Base-by-base conservation (phyloP, 2,113 vertebrate genomes). In the Toxotes chatareus region DNA sequence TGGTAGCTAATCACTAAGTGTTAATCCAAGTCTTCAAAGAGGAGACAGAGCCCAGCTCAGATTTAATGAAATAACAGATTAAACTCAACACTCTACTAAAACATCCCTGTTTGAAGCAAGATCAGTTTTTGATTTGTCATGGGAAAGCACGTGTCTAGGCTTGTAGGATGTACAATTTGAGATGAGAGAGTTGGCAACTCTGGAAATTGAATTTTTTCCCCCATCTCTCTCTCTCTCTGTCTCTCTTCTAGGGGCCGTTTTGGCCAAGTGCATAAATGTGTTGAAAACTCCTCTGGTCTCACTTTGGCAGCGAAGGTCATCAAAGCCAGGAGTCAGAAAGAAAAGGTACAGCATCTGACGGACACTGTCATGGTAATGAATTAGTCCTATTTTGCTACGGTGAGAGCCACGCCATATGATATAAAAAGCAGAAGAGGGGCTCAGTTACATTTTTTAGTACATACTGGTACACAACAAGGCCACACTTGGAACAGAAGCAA, bases 271-370 rank as follows among this genome's bases (percentile, higher is more conserved):
- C 96, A 99, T 93, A 98, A 95, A 94, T 99, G 98, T 87, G 95
- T 98, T 61, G 98, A 99, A 91, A 99, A 98, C 87, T 95, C 96
- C 17, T 98, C 98, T 1, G 97, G 98, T 76, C 95, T 99, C 76
- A 97, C 97, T 76, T 93, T 99, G 91, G 98, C 98, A 10, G 98
- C 97, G 12, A 99, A 99, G 93, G 96, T 99, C 92, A 99, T 99
- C 89, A 99, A 98, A 95, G 96, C 96, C 16, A 95, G 90, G 92
- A 91, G 85, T 79, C 63, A 62, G 53, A 99, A 97, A 84, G 96
- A 99, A 84, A 99, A 99, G 97, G 98, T 99, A 95, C 7, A 40
- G 19, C 38, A 38, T 8, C 9, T 10, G 14, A 59, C 4, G 10
- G 7, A 21, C 47, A 68, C 23, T 62, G 14, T 32, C 23, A 38